A percentile compares a stretch with the other conserved stretches of the same genome.
Evolutionary conservation across 2,113 vertebrate species (phyloP).

Genomic region (Aphyosemion australe): DNA sequence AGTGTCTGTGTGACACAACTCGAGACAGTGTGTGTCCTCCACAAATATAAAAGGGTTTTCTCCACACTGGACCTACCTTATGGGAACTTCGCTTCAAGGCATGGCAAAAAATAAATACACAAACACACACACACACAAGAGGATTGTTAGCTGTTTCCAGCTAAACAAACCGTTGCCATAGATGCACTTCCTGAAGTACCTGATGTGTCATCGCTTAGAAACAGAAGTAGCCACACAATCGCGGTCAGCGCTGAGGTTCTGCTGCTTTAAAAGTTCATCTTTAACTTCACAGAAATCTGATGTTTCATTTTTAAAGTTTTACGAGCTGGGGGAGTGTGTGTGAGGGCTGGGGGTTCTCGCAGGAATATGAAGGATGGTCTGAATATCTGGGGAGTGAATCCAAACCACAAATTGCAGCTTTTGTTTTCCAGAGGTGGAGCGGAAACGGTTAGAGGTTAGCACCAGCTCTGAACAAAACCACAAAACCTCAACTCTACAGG

Average conservation of each 20-base stretch:
- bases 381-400: slow-evolving; percentile 34
- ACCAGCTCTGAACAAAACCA: slow-evolving; percentile 25
- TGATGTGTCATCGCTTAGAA: slow-evolving; percentile 20
- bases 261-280: no score
- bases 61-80: slow-evolving; percentile 74
- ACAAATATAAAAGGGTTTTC: slow-evolving; percentile 58
- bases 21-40: slow-evolving; percentile 53
- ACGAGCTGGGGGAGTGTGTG: not conserved
- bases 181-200: slow-evolving; percentile 55
- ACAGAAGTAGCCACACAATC: slow-evolving; percentile 32
- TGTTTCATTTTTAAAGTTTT: not conserved
- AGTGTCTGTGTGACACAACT: slow-evolving; percentile 40
- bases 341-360: slow-evolving; percentile 3
- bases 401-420: slow-evolving; percentile 60
- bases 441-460: slow-evolving; percentile 50
- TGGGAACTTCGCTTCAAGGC: slow-evolving; percentile 78
- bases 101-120: slow-evolving; percentile 70
- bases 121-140: slow-evolving; percentile 62
- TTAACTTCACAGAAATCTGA: no score
- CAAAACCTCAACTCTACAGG: slow-evolving; percentile 42
- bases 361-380: slow-evolving; percentile 14
- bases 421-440: slow-evolving; percentile 43
- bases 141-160: slow-evolving; percentile 65
- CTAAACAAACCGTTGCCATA: slow-evolving; percentile 59
- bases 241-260: slow-evolving; percentile 12